A percentile compares a stretch with the other conserved stretches of the same genome.
These are phyloP conservation scores for Hemaris fuciformis DNA, from an alignment of 2,888 invertebrate species.

Conservation along the genomic window DNA sequence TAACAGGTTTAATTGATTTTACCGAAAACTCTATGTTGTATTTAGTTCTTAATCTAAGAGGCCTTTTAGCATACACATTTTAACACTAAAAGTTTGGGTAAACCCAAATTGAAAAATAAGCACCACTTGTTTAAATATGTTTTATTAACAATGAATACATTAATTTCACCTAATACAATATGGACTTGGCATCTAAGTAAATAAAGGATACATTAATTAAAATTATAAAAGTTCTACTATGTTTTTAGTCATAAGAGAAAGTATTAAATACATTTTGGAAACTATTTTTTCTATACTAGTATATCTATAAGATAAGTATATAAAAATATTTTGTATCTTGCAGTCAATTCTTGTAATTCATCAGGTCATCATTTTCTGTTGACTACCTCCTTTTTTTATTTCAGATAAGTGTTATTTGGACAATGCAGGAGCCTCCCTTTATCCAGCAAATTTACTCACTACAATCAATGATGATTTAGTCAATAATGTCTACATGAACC, in stretches of 20 bases:
- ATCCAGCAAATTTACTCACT: slow-evolving; percentile 88
- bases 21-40: too few relatives aligned
- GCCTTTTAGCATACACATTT: too few relatives aligned
- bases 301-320: too few relatives aligned
- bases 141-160: background rate
- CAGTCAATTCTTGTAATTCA: too few relatives aligned
- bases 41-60: too few relatives aligned
- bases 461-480: slow-evolving; percentile 84
- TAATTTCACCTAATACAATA: background rate
- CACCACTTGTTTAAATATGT: background rate
- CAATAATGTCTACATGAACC: slow-evolving; percentile 92
- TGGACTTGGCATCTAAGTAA: background rate
- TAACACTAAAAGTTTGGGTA: too few relatives aligned
- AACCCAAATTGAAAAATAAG: too few relatives aligned
- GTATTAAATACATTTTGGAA: too few relatives aligned
- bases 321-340: too few relatives aligned
- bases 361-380: background rate
- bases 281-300: too few relatives aligned
- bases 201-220: background rate
- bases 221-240: background rate
- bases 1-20: too few relatives aligned
- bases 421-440: slow-evolving; percentile 93
- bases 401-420: slow-evolving; percentile 91
- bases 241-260: background rate
- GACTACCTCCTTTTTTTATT: slow-evolving; percentile 31